These are phyloP conservation scores for Drosophila mojavensis DNA, from an alignment of 1,140 invertebrate genomes.

Conservation along the genomic window DNA sequence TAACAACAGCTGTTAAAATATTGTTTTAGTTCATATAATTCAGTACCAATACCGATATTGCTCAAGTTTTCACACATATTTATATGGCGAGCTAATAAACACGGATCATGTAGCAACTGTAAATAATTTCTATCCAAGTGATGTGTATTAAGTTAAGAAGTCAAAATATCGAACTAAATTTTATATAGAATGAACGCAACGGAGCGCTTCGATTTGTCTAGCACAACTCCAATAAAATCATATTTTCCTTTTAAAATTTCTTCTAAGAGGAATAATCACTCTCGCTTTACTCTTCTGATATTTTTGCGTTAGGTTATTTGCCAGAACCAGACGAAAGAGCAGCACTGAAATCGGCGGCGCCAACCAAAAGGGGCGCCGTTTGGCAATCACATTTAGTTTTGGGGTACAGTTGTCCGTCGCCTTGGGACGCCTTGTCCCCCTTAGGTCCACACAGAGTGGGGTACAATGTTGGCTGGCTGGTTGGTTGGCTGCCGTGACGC, in stretches of 20 bases:
- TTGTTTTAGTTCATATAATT: constrained; percentile 10
- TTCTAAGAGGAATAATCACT: background rate
- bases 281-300: constrained; percentile 12
- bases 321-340: constrained; percentile 3
- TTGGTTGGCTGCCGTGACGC: background rate
- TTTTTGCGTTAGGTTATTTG: constrained; percentile 26
- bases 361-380: constrained; percentile 39
- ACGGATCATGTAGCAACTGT: too few species aligned
- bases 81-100: constrained; percentile 5
- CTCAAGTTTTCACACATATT: background rate
- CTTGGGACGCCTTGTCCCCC: background rate
- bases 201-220: too few species aligned
- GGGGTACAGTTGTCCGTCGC: constrained; percentile 10
- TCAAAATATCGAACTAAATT: too few species aligned
- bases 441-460: constrained; percentile 4
- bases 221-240: background rate
- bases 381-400: constrained; percentile 46
- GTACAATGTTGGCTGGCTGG: background rate
- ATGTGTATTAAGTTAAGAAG: too few species aligned
- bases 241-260: background rate
- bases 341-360: constrained; percentile 17
- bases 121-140: too few species aligned
- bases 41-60: constrained; percentile 13
- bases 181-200: too few species aligned
- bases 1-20: constrained; percentile 36